These are phyloP conservation scores for Benitochromis conjunctus DNA, from an alignment of 2,113 vertebrate species.

Conservation along the genomic window DNA sequence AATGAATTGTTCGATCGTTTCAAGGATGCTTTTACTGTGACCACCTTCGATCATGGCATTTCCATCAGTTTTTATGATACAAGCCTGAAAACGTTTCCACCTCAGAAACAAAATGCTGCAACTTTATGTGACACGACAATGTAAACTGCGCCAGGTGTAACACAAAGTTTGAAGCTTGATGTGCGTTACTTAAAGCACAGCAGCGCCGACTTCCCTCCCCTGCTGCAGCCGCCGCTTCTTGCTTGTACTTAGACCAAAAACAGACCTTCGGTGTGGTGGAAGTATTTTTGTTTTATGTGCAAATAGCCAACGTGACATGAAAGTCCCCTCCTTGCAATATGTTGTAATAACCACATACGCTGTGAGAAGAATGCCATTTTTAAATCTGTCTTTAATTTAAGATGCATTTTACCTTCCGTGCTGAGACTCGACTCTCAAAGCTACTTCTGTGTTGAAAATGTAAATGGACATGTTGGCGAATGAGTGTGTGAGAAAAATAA, in stretches of 20 bases:
- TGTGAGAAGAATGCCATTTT: neutral
- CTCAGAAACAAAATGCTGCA: slow-evolving; percentile 13
- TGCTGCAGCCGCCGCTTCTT: neutral
- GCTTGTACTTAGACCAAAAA: slow-evolving; percentile 1
- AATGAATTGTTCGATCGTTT: neutral
- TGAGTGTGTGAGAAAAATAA: slow-evolving; percentile 26
- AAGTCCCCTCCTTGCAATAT: neutral
- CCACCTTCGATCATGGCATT: neutral
- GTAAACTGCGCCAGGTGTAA: neutral
- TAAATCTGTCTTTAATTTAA: neutral
- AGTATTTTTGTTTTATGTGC: neutral
- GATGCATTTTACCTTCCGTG: neutral
- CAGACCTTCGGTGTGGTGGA: neutral
- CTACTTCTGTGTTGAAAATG: slow-evolving; percentile 23
- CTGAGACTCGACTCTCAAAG: neutral
- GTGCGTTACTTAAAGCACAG: neutral
- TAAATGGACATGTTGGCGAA: slow-evolving; percentile 29
- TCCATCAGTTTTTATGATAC: neutral
- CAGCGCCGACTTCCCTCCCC: neutral
- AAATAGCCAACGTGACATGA: neutral
- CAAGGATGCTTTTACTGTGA: neutral
- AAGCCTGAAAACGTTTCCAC: neutral
- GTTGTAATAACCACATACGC: neutral
- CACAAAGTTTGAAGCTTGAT: neutral
- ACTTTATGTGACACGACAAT: neutral